phyloP scores from a whole-genome alignment of 2,113 vertebrate species.

The Chascanopsetta lugubris region DNA sequence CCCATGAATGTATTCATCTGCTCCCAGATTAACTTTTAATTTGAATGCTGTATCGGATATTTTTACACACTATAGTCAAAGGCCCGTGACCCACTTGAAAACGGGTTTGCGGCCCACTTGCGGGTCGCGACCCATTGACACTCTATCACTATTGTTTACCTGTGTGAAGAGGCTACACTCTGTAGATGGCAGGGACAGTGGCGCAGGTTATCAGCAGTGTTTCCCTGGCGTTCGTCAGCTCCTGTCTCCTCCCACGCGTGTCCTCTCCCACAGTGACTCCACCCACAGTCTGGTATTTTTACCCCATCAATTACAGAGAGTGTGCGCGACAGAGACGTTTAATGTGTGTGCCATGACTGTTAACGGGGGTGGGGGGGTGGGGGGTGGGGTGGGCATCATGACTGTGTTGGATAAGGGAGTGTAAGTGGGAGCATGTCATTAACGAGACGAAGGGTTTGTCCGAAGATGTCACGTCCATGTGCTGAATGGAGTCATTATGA shows the following conservation, averaged over 20 bases:
- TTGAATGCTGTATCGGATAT: too few relatives aligned
- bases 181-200: too few relatives aligned
- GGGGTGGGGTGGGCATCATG: not conserved
- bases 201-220: not conserved
- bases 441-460: not conserved
- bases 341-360: conserved; percentile 2
- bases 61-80: too few relatives aligned
- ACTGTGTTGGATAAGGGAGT: not conserved
- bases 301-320: conserved; percentile 35
- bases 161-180: too few relatives aligned
- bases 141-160: too few relatives aligned
- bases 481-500: not conserved
- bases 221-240: conserved; percentile 1
- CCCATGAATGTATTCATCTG: too few relatives aligned
- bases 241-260: conserved; percentile 27
- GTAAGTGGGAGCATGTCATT: not conserved
- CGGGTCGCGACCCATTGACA: too few relatives aligned
- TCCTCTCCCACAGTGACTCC: conserved; percentile 20
- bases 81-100: too few relatives aligned
- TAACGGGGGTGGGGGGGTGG: not conserved
- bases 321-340: not conserved
- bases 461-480: not conserved
- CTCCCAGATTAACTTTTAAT: too few relatives aligned
- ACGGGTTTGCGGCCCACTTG: too few relatives aligned
- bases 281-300: conserved; percentile 17